These are phyloP conservation scores for Melanotus villosus DNA, from an alignment of 2,888 invertebrate species.

Conservation along the genomic window DNA sequence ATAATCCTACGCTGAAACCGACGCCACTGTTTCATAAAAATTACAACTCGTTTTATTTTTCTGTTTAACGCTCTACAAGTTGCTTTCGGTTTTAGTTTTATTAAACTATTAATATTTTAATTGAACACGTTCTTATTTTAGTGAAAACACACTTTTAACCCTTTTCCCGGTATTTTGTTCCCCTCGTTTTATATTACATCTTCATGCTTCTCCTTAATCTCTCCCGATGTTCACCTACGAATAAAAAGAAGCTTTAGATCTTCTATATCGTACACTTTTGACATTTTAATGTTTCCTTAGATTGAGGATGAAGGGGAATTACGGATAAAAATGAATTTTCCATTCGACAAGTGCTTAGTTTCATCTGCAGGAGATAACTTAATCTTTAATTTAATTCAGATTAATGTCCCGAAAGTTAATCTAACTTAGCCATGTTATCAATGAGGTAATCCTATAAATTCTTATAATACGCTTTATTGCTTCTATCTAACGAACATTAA, in stretches of 20 bases:
- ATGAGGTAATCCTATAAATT: constrained; percentile 33
- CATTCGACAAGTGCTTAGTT: neutral
- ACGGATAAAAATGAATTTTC: constrained; percentile 2
- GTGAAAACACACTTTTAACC: too few relatives aligned
- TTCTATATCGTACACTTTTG: neutral
- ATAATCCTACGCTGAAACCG: constrained; percentile 5
- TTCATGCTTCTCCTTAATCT: neutral
- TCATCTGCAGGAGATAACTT: neutral
- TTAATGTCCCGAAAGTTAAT: constrained; percentile 22
- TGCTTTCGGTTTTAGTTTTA: too few relatives aligned
- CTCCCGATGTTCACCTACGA: neutral
- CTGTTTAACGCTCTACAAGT: too few relatives aligned
- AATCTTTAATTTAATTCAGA: constrained; percentile 31
- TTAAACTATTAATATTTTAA: too few relatives aligned
- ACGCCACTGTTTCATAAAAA: constrained; percentile 2
- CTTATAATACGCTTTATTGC: constrained; percentile 25
- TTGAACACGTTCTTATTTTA: too few relatives aligned
- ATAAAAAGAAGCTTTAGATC: neutral
- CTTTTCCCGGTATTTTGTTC: neutral
- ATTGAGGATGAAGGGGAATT: neutral
- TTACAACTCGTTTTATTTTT: neutral
- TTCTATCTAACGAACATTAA: constrained; percentile 30
- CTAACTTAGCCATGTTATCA: constrained; percentile 5
- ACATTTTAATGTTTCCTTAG: neutral
- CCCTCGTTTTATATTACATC: neutral